phyloP scores from a whole-genome alignment of 2,113 vertebrate species.

The Lonchura striata region DNA sequence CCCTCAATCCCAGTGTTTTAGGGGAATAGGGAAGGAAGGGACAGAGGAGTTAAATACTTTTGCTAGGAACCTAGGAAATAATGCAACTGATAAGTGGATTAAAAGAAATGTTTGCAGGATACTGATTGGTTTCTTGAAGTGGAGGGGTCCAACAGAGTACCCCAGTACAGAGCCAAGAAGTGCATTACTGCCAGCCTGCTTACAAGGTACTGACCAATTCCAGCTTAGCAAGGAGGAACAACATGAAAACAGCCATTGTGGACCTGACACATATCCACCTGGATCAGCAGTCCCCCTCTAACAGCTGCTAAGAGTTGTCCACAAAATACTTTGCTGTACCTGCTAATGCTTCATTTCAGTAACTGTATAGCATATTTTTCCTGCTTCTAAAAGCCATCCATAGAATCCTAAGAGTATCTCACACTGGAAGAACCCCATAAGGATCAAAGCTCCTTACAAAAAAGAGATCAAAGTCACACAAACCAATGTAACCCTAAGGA shows the following conservation, averaged over 20 bases:
- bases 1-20: neutral
- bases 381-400: neutral
- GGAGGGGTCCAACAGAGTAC: neutral
- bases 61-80: neutral
- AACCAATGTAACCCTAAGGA: neutral
- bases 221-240: neutral
- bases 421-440: neutral
- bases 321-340: neutral
- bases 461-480: neutral
- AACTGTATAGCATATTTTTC: neutral
- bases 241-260: neutral
- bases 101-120: neutral
- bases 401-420: neutral
- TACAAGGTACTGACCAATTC: accelerated
- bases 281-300: neutral
- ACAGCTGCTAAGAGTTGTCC: neutral
- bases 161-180: neutral
- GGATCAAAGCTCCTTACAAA: neutral
- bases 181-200: accelerated
- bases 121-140: neutral
- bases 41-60: neutral
- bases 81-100: neutral
- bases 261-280: neutral
- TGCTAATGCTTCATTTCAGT: neutral
- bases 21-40: neutral